These are phyloP conservation scores for Xestia c-nigrum DNA, from an alignment of 2,888 invertebrate genomes.

Conservation along the genomic window DNA sequence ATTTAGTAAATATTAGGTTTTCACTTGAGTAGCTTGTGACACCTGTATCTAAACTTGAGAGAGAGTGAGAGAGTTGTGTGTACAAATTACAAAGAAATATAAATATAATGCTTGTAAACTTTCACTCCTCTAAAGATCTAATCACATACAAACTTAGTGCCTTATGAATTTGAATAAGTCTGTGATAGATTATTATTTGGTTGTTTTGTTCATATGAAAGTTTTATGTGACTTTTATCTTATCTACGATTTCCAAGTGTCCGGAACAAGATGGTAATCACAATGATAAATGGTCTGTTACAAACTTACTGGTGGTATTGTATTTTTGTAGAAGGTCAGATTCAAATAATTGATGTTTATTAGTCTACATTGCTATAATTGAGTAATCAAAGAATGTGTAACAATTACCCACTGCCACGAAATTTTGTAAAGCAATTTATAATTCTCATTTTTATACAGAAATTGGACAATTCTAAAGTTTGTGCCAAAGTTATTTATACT, in stretches of 20 bases:
- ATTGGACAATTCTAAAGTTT: conserved; percentile 59
- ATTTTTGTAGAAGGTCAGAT: conserved; percentile 61
- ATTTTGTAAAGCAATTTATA: conserved; percentile 44
- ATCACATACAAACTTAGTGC: conserved; percentile 75
- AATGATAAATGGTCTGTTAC: conserved; percentile 45
- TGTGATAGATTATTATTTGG: conserved; percentile 75
- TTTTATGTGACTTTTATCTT: conserved; percentile 54
- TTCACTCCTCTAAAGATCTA: conserved; percentile 64
- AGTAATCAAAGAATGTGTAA: conserved; percentile 49
- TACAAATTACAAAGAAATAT: conserved; percentile 41
- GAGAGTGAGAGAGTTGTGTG: conserved; percentile 59
- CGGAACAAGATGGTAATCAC: conserved; percentile 53
- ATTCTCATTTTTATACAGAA: conserved; percentile 46
- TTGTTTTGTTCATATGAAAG: conserved; percentile 46
- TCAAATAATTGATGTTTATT: conserved; percentile 37
- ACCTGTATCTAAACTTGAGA: conserved; percentile 58
- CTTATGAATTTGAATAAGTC: conserved; percentile 79
- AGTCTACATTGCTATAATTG: conserved; percentile 47
- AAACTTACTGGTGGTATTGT: conserved; percentile 41
- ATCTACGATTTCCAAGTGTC: conserved; percentile 54
- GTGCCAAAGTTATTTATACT: conserved; percentile 70
- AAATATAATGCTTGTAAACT: conserved; percentile 53
- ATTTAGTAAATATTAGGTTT: conserved; percentile 46
- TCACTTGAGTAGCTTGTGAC: conserved; percentile 58
- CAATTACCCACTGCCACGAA: conserved; percentile 61